Base-by-base conservation (phyloP, 1,140 invertebrate genomes). In the Rhopalosiphum maidis region DNA sequence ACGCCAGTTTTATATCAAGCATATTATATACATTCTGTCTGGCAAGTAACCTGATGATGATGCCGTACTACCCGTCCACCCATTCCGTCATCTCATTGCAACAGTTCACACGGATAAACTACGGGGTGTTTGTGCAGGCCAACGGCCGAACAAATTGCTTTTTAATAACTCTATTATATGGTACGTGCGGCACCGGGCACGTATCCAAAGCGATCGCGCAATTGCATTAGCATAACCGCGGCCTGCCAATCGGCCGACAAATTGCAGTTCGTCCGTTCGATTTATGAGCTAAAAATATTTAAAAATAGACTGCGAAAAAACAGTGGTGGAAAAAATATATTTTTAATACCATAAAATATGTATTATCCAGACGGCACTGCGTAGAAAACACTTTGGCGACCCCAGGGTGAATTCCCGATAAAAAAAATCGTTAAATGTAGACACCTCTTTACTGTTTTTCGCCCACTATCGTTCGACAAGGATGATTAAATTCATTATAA, bases 131-230 rank as follows among this genome's bases (percentile, higher is more conserved):
- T 89, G 35, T 22, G 18, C 35, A 82, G 60, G 48, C 43, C 48
- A 89, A 89, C 87, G n/a, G n/a, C 22, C 87, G n/a, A 55, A 89
- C 51, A 30, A 89, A 89, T 89, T 25, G 51, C 35, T 89, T 89
- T 55, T 89, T 89, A 89, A 89, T 89, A 89, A 89, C 88, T 89
- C 35, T 89, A 55, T 89, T 88, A 88, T 88, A 88, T 51, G 15
- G 48, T 51, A 51, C 48, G 48, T 51, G 48, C 48, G 15, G 15
- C 43, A 41, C 9, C 25, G 30, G 43, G 7, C 37, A 87, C 83
- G 46, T 21, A 88, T 46, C 21, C 18, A 48, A 87, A 30, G 30
- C 6, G 86, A 30, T 46, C 86, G 2, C 86, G 86, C 46, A 15
- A 89, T 37, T 54, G 48, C 21, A 89, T 89, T 89, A 41, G 88